Evolutionary conservation across 2,888 invertebrate species (phyloP).

Genomic region (Cryptops parisi): DNA sequence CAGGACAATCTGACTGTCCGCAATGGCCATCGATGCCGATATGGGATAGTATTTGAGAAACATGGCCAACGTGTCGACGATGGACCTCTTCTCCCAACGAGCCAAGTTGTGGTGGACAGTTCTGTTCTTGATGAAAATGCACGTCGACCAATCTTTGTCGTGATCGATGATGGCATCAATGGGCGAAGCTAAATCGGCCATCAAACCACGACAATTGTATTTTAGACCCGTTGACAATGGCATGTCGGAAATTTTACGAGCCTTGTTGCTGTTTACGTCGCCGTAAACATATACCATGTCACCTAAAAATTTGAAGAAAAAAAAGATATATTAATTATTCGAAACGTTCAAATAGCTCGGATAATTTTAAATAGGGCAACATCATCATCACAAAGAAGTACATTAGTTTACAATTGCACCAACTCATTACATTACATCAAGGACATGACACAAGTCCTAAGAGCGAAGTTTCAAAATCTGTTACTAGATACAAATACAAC

Average conservation of each 20-base stretch:
- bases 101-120: conserved; percentile 29
- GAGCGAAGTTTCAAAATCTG: too few relatives aligned
- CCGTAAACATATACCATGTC: conserved; percentile 18
- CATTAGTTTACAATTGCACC: too few relatives aligned
- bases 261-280: conserved; percentile 16
- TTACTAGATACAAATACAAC: too few relatives aligned
- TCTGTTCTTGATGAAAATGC: conserved; percentile 40
- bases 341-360: too few relatives aligned
- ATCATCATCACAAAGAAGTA: too few relatives aligned
- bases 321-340: too few relatives aligned
- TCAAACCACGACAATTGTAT: conserved; percentile 18
- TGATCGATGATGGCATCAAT: conserved; percentile 19
- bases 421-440: too few relatives aligned
- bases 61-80: conserved; percentile 20
- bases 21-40: conserved; percentile 19
- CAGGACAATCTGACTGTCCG: conserved; percentile 16
- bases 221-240: conserved; percentile 17
- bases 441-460: too few relatives aligned
- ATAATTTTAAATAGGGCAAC: too few relatives aligned
- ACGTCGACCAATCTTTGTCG: conserved; percentile 25
- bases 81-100: conserved; percentile 19
- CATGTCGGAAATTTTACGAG: conserved; percentile 18
- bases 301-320: too few relatives aligned
- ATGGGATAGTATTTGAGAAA: conserved; percentile 19
- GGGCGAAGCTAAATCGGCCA: conserved; percentile 18